Percentiles rank a stretch among this genome's conserved stretches.
These are phyloP conservation scores for Protosalanx chinensis DNA, from an alignment of 2,797 vertebrate genomes.

Conservation along the genomic window DNA sequence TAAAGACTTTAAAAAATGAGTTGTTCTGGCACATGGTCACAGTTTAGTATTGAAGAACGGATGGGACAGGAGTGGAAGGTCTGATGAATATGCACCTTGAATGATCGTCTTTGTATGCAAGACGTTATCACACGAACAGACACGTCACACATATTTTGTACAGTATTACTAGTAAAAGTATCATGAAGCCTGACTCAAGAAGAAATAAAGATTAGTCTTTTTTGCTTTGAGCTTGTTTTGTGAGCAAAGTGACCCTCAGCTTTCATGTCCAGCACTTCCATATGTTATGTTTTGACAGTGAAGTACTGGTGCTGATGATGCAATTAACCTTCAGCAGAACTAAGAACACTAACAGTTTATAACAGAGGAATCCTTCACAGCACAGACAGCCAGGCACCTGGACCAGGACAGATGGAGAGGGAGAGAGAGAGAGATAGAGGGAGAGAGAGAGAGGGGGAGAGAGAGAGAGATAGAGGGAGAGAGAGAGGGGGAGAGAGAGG, in stretches of 20 bases:
- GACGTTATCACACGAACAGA: neutral
- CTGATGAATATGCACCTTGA: neutral
- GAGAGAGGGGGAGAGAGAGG: neutral
- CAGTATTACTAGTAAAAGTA: too few species aligned
- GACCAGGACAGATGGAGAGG: neutral
- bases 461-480: neutral
- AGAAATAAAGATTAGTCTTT: too few species aligned
- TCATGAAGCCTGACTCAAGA: too few species aligned
- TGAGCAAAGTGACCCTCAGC: slow-evolving; percentile 19
- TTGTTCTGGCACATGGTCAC: neutral
- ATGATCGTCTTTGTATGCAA: neutral
- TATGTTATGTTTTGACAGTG: neutral
- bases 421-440: neutral
- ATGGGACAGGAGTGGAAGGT: neutral
- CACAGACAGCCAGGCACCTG: neutral
- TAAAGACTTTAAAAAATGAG: neutral
- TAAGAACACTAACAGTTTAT: neutral
- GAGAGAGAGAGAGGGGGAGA: neutral
- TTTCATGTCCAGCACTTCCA: slow-evolving; percentile 19
- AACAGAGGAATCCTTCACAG: neutral
- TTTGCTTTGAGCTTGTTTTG: slow-evolving; percentile 1
- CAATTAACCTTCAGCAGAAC: slow-evolving; percentile 4
- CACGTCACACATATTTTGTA: neutral
- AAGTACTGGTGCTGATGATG: slow-evolving; percentile 5
- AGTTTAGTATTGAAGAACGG: neutral